A percentile compares a stretch with the other conserved stretches of the same genome.
These are phyloP conservation scores for Protonibea diacanthus DNA, from an alignment of 2,797 vertebrate genomes.

Conservation along the genomic window DNA sequence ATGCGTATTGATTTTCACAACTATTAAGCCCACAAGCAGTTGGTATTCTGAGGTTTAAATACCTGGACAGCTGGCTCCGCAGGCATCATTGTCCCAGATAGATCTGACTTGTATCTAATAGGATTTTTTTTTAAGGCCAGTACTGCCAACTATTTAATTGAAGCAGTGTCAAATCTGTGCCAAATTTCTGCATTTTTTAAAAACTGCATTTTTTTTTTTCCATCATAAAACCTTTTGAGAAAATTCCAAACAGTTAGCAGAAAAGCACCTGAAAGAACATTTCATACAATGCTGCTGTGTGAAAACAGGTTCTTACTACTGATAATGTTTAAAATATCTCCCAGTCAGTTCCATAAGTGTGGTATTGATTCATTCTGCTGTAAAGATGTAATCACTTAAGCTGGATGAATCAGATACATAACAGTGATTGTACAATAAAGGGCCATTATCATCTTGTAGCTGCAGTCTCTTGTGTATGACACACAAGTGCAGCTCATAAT, in stretches of 20 bases:
- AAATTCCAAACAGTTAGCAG: slow-evolving; percentile 11
- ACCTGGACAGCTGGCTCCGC: slow-evolving; percentile 63
- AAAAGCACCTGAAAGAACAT: not conserved
- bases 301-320: not conserved
- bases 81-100: slow-evolving; percentile 69
- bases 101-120: slow-evolving; percentile 50
- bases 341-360: slow-evolving; percentile 14
- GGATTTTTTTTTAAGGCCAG: slow-evolving; percentile 13
- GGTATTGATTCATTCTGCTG: slow-evolving; percentile 8
- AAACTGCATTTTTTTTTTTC: slow-evolving; percentile 7
- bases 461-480: not conserved
- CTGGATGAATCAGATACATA: not conserved
- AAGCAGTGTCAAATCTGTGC: slow-evolving; percentile 8
- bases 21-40: slow-evolving; percentile 49
- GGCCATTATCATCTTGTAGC: not conserved
- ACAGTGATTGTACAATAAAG: slow-evolving; percentile 7
- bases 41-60: slow-evolving; percentile 61
- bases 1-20: slow-evolving; percentile 37
- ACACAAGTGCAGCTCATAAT: slow-evolving; percentile 15
- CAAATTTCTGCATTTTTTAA: slow-evolving; percentile 35
- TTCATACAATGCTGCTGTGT: not conserved
- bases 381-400: slow-evolving; percentile 1
- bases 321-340: not conserved
- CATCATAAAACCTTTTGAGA: not conserved
- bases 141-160: slow-evolving; percentile 29